These are phyloP conservation scores for Orthosia gothica DNA, from an alignment of 2,888 invertebrate genomes.

Conservation along the genomic window DNA sequence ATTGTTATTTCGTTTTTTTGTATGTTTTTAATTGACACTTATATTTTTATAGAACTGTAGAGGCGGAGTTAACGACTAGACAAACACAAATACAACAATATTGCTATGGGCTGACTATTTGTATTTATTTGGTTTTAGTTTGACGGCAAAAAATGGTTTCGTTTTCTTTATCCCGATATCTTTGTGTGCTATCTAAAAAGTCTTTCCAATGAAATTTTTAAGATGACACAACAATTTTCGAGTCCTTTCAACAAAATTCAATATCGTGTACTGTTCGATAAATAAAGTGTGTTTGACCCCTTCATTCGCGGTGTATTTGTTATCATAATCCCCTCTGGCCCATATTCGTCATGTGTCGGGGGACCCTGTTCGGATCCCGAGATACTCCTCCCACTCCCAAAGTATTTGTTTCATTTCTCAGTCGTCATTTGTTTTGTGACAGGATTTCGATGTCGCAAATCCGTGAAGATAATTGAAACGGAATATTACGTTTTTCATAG, in stretches of 20 bases:
- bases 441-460: constrained; percentile 74
- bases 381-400: constrained; percentile 46
- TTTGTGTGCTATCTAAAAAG: not conserved
- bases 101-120: no score
- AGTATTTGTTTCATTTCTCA: constrained; percentile 71
- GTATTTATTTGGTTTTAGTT: not conserved
- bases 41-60: not conserved
- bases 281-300: constrained; percentile 59
- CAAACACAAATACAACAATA: not conserved
- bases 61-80: no score
- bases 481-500: constrained; percentile 75
- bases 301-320: constrained; percentile 69
- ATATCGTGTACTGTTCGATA: constrained; percentile 61
- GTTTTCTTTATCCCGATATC: not conserved
- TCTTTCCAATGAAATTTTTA: constrained; percentile 1
- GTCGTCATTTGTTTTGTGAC: constrained; percentile 71
- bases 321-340: constrained; percentile 72
- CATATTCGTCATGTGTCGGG: constrained; percentile 73
- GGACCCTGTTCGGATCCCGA: constrained; percentile 49
- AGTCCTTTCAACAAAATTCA: constrained; percentile 52
- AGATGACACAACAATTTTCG: not conserved
- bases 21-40: not conserved
- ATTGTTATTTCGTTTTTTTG: constrained; percentile 25
- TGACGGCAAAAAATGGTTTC: not conserved
- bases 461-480: constrained; percentile 80